Evolutionary conservation across 2,888 invertebrate genomes (phyloP).

Genomic region (Dendrolimus pini): DNA sequence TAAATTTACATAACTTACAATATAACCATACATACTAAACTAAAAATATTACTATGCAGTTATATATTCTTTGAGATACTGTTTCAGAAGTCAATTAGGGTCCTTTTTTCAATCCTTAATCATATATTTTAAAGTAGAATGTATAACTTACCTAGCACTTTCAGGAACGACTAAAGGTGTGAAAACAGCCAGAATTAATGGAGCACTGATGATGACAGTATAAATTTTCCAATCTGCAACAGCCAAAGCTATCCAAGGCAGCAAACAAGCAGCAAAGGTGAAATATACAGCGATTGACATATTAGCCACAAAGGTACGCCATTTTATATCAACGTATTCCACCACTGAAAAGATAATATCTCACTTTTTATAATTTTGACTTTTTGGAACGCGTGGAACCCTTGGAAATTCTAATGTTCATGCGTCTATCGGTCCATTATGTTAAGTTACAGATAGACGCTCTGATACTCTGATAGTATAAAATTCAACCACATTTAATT

Average conservation of each 20-base stretch:
- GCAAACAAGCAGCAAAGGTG: constrained; percentile 86
- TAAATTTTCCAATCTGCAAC: constrained; percentile 87
- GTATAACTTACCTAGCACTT: constrained; percentile 81
- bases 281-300: constrained; percentile 94
- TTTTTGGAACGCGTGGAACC: background rate
- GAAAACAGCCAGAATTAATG: constrained; percentile 80
- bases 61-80: too few relatives aligned
- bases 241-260: constrained; percentile 90
- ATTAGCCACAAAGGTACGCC: constrained; percentile 93
- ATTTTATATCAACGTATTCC: constrained; percentile 92
- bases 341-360: constrained; percentile 76
- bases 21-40: too few relatives aligned
- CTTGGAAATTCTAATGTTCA: too few relatives aligned
- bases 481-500: too few relatives aligned
- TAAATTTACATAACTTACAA: too few relatives aligned
- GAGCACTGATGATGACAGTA: constrained; percentile 84
- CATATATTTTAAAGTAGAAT: too few relatives aligned
- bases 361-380: background rate
- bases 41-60: too few relatives aligned
- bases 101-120: too few relatives aligned
- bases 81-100: too few relatives aligned
- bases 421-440: too few relatives aligned
- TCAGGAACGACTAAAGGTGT: constrained; percentile 89
- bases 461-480: too few relatives aligned
- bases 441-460: too few relatives aligned